Base-by-base conservation (phyloP, 1,140 invertebrate species). In the Nylanderia fulva region DNA sequence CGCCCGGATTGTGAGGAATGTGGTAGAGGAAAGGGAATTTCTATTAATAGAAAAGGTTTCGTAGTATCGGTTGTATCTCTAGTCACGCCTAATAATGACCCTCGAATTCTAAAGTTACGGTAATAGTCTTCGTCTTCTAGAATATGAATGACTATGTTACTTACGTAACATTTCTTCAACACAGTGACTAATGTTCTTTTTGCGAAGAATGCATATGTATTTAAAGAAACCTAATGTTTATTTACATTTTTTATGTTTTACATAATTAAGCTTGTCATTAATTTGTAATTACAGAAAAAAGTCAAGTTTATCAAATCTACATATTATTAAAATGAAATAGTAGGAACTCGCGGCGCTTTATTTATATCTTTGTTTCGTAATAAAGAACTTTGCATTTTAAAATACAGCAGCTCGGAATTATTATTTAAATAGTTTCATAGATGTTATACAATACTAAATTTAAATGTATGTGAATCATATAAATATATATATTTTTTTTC, bases 51-150 rank as follows among this genome's bases (percentile, higher is more conserved):
- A 9, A 29, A 42, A 42, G 36, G 15, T 29, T 42, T 60, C 21
- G 71, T 75, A 42, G n/a, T 75, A 60, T 60, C 21, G 36, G 27
- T 42, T 42, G 72, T 75, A 74, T 75, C 24, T 1, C 54, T n/a
- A 39, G 13, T 75, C 36, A 61, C 9, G 21, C 9, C 9, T 75
- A 39, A n/a, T 9, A 61, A 61, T 18, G 21, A 21, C 7, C n/a
- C n/a, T 56, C 11, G n/a, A 42, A 61, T 39, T 24, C 6, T 75
- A 11, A 24, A 42, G 6, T 24, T 4, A 11, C 39, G 61, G 39
- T 75, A 7, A 36, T 24, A 4, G 9, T 39, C 24, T 33, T 61
- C 4, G 52, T 13, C 36, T n/a, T 15, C 2, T 58, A 15, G 3
- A 5, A 0, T 75, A 21, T 61, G 39, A 75, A 75, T 61, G 15